A percentile compares a stretch with the other conserved stretches of the same genome.
Conservation (phyloP, 2,113 vertebrate genomes). For the Todiramphus chloris region DNA sequence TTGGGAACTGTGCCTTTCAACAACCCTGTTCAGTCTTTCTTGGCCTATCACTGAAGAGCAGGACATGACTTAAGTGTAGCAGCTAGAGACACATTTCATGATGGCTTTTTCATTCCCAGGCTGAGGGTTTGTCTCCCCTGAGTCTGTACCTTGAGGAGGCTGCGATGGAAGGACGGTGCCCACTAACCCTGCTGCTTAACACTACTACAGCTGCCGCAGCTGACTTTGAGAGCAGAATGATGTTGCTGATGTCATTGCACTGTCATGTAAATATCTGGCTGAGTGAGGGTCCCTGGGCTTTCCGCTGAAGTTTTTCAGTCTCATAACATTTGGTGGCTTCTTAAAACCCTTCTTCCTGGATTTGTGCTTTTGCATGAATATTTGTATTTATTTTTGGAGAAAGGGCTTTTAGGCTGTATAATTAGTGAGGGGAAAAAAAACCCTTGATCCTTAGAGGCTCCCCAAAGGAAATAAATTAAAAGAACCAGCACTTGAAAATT, state of each 20-base stretch:
- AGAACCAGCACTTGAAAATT: conserved; percentile 9
- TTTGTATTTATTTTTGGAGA: conserved; percentile 47
- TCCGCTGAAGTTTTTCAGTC: not conserved
- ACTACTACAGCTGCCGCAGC: not conserved
- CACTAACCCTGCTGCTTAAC: not conserved
- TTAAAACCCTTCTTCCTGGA: conserved; percentile 12
- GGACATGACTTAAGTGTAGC: not conserved
- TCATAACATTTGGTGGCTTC: not conserved
- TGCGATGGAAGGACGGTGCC: not conserved
- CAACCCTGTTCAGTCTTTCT: not conserved
- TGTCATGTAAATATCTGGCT: not conserved
- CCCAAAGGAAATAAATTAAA: conserved; percentile 52
- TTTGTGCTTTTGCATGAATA: not conserved
- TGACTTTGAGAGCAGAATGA: not conserved
- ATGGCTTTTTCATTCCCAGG: not conserved
- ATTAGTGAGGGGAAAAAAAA: not conserved
- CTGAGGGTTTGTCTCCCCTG: not conserved
- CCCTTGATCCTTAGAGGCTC: conserved; percentile 7
- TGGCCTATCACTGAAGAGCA: not conserved
- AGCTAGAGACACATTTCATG: not conserved
- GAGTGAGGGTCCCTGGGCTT: not conserved
- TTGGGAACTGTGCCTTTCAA: not conserved
- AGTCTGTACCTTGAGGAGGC: not conserved
- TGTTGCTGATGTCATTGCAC: not conserved
- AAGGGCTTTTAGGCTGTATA: conserved; percentile 11